A percentile compares a stretch with the other conserved stretches of the same genome.
Evolutionary conservation across 23 tunicate genomes (phyloP).

Genomic region (Oikopleura dioica): DNA sequence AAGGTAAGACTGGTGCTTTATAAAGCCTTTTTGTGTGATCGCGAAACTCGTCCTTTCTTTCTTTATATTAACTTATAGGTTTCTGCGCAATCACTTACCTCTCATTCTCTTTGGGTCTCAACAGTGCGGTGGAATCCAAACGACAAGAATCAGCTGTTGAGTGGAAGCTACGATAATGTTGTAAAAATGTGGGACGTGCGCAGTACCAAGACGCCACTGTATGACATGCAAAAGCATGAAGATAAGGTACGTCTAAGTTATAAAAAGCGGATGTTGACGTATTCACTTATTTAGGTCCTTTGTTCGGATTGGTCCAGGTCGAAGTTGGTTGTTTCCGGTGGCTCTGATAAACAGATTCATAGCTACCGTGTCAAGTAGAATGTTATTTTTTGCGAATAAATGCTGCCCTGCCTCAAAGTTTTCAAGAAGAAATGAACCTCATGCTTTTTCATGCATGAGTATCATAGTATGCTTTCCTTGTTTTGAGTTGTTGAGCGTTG

Average conservation of each 20-base stretch:
- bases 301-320: slow-evolving; percentile 32
- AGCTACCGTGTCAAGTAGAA: not conserved
- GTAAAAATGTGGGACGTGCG: slow-evolving; percentile 82
- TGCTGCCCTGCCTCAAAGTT: too few relatives aligned
- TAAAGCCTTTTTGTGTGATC: too few relatives aligned
- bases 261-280: not conserved
- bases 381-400: too few relatives aligned
- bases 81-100: slow-evolving; percentile 32
- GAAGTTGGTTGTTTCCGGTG: not conserved
- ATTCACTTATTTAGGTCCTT: slow-evolving; percentile 21
- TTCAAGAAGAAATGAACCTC: too few relatives aligned
- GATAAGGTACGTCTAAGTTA: slow-evolving; percentile 26
- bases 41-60: not conserved
- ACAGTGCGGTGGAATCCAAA: slow-evolving; percentile 58
- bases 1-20: too few relatives aligned
- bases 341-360: not conserved
- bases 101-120: slow-evolving; percentile 61
- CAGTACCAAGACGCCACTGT: slow-evolving; percentile 60
- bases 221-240: slow-evolving; percentile 32
- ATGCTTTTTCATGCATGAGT: too few relatives aligned
- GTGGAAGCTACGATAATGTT: slow-evolving; percentile 52
- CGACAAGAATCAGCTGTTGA: slow-evolving; percentile 20
- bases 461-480: too few relatives aligned
- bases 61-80: slow-evolving; percentile 19
- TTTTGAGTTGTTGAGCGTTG: too few relatives aligned